Conservation (phyloP, 2,888 invertebrate genomes). For the Tenthredo amoena region DNA sequence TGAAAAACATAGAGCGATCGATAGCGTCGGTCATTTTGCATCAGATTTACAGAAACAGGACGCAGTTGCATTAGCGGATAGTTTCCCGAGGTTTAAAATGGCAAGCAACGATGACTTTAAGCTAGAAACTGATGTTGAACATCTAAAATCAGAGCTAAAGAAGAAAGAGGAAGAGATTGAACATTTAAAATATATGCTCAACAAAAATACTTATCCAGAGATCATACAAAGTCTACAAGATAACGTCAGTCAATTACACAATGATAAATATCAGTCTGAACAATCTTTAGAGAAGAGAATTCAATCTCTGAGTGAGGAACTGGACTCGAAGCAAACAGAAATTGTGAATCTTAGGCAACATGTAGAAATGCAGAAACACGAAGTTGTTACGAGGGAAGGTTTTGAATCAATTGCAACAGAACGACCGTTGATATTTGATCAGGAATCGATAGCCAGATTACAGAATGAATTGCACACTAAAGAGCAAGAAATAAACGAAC, state of each 20-base stretch:
- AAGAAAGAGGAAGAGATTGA: constrained; percentile 88
- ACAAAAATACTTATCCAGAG: constrained; percentile 71
- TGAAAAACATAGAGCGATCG: constrained; percentile 56
- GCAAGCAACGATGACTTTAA: constrained; percentile 57
- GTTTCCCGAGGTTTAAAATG: constrained; percentile 66
- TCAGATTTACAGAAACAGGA: neutral
- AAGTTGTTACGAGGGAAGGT: constrained; percentile 55
- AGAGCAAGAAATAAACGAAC: constrained; percentile 69
- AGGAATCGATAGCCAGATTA: constrained; percentile 66
- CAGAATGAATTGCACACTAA: constrained; percentile 67
- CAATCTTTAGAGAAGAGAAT: constrained; percentile 63
- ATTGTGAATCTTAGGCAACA: constrained; percentile 60
- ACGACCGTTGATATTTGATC: constrained; percentile 59
- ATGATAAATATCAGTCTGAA: constrained; percentile 67
- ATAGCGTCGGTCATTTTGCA: constrained; percentile 53
- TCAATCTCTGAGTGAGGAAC: constrained; percentile 60
- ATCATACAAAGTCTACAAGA: constrained; percentile 76
- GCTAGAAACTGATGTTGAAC: constrained; percentile 59
- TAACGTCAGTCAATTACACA: constrained; percentile 69
- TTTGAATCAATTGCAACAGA: constrained; percentile 47
- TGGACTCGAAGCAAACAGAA: constrained; percentile 65
- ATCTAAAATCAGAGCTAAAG: constrained; percentile 75
- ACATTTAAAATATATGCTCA: constrained; percentile 85
- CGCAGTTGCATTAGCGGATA: constrained; percentile 56
- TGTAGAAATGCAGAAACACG: constrained; percentile 58